Conservation (phyloP, 2,888 invertebrate genomes). For the Lithophane ornitopus region DNA sequence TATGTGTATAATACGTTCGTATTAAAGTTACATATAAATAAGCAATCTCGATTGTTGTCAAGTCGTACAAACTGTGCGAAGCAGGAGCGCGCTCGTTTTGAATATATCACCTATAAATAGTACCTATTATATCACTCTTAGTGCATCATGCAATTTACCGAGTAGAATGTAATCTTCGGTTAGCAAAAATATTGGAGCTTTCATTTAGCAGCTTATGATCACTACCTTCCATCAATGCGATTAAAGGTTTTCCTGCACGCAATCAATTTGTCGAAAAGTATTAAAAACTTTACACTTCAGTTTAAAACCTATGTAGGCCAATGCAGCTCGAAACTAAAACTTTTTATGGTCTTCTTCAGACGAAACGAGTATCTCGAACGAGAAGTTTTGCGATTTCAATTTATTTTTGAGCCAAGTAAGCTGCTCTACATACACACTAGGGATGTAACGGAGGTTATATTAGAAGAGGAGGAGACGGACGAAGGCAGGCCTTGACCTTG, state of each 20-base stretch:
- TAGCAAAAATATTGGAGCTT: not conserved
- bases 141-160: not conserved
- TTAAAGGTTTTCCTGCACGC: not conserved
- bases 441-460: not conserved
- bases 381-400: conserved; percentile 44
- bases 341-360: conserved; percentile 32
- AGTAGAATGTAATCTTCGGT: not conserved
- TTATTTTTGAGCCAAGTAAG: conserved; percentile 57
- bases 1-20: too few relatives aligned
- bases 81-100: too few relatives aligned
- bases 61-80: too few relatives aligned
- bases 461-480: not conserved
- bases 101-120: too few relatives aligned
- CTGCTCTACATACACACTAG: conserved; percentile 27
- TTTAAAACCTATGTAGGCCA: conserved; percentile 4
- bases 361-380: conserved; percentile 34
- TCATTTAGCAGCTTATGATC: not conserved
- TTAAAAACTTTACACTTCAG: not conserved
- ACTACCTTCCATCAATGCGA: not conserved
- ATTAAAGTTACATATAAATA: too few relatives aligned
- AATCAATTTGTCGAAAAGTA: not conserved
- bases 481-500: too few relatives aligned
- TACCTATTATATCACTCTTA: not conserved
- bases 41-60: too few relatives aligned
- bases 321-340: conserved; percentile 29